A percentile compares a stretch with the other conserved stretches of the same genome.
Evolutionary conservation across 2,888 invertebrate genomes (phyloP).

Genomic region (Eupeodes latifasciatus): DNA sequence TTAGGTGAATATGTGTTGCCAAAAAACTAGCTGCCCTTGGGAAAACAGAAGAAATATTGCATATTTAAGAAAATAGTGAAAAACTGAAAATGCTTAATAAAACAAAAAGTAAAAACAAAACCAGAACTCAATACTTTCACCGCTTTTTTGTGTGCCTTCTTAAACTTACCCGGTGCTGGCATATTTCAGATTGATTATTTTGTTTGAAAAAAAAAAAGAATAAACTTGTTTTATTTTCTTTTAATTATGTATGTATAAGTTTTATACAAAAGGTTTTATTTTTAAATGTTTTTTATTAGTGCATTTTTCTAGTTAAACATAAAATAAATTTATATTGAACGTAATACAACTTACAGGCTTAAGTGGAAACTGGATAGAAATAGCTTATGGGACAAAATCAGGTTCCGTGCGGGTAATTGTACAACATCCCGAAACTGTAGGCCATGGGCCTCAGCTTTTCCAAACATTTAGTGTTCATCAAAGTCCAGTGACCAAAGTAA

Average conservation of each 20-base stretch:
- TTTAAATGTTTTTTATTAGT: slow-evolving; percentile 37
- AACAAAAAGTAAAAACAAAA: not conserved
- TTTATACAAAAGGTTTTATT: slow-evolving; percentile 55
- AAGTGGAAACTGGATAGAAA: slow-evolving; percentile 99
- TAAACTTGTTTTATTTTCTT: slow-evolving; percentile 38
- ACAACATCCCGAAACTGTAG: slow-evolving; percentile 99
- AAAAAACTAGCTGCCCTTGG: too few species aligned
- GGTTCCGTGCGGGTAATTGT: slow-evolving; percentile 98
- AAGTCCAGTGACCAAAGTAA: slow-evolving; percentile 96
- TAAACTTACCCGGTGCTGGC: slow-evolving; percentile 77
- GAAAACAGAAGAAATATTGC: too few species aligned
- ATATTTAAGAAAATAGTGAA: not conserved
- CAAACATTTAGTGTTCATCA: slow-evolving; percentile 99
- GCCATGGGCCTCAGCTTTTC: slow-evolving; percentile 98
- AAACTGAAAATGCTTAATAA: not conserved
- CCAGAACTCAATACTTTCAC: not conserved
- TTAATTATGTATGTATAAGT: slow-evolving; percentile 25
- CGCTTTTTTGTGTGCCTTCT: slow-evolving; percentile 41
- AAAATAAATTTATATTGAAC: slow-evolving; percentile 28
- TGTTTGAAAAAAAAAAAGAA: slow-evolving; percentile 44
- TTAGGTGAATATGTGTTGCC: too few species aligned
- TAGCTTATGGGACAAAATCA: slow-evolving; percentile 98
- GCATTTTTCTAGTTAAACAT: slow-evolving; percentile 15
- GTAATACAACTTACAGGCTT: slow-evolving; percentile 87
- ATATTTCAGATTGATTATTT: slow-evolving; percentile 68